Base-by-base conservation (phyloP, 2,797 vertebrate genomes). In the Karalla daura region DNA sequence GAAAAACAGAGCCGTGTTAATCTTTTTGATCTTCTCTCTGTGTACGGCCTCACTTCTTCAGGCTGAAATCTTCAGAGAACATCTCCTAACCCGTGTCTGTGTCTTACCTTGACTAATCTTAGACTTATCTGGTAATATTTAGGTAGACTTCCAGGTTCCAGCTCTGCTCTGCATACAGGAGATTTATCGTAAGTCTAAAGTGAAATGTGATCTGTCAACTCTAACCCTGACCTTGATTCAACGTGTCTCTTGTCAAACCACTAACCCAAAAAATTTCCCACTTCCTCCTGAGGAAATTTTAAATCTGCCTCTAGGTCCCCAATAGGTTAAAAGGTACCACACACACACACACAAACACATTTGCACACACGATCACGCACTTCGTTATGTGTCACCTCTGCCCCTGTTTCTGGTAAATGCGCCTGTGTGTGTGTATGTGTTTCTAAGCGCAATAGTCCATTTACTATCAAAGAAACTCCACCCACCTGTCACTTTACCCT, bases 401-500 rank as follows among this genome's bases (percentile, higher is more conserved):
- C 23, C 55, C 67, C 69, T 55, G 58, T 81, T 91, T 90, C 89
- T 90, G 86, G 87, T 90, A 90, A 90, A 70, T 74, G 78, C 72
- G 69, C 78, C 64, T 82, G 69, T 68, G 44, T n/a, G 6, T 78
- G 78, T 74, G 69, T 80, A 64, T 82, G 69, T 68, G 44, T n/a
- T n/a, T 78, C 45, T 75, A 69, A 36, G 72, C 18, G 52, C 76
- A 76, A 78, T 75, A 81, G 61, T 78, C 83, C 86, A 87, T 91
- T 94, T 91, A 94, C 90, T 73, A 89, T 86, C 89, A 93, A 85
- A 86, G 74, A 72, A 90, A 78, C 85, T 80, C 88, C 82, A 14
- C 91, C 83, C 81, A 85, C 54, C 35, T 71, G 65, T 66, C 79
- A 75, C 76, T 85, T 73, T 72, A 52, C 13, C 78, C 75, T 90